Evolutionary conservation across 2,888 invertebrate species (phyloP), one percentile per base, ranked within the genome.

Genomic region (Phlogophora meticulosa): DNA sequence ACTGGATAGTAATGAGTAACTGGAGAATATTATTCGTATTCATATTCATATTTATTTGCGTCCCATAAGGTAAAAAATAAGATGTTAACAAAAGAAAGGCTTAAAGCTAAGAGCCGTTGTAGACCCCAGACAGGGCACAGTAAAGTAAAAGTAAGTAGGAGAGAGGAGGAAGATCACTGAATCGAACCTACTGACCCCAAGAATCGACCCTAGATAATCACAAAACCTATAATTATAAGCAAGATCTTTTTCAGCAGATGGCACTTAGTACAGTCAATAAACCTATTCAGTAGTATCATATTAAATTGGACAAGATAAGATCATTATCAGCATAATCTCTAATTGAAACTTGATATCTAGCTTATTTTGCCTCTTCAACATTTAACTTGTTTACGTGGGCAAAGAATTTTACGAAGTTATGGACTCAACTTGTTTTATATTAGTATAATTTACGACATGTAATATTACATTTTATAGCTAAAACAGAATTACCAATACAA

Each of bases 271-370:
- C 13, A 40, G 43, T 57, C 46, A 61, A 53, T 57, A 42, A 68
- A 43, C 64, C 17, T 52, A 64, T 56, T 43, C 20, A 20, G 53
- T 66, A 51, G 68, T 79, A 49, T 82, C 83, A 64, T 48, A 49
- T 56, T 82, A 69, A 66, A 72, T 65, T 85, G 87, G 86, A 48
- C 65, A 73, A 65, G 67, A 70, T 69, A 63, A 81, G 85, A 82
- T 56, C 46, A 34, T 87, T 87, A 91, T 90, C 90, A 81, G 74
- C 66, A 73, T 79, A 80, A 85, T 85, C 84, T 90, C 82, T 90
- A 89, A 91, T 91, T 91, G 92, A 89, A 92, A 92, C 83, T 82
- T 86, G 91, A 92, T 92, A 89, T 81, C 79, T 81, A 77, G 72
- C 78, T 80, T 78, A 79, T 76, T 82, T 84, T 81, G 68, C 53